Base-by-base conservation (phyloP, 2,113 vertebrate species). In the Psettodes erumei region DNA sequence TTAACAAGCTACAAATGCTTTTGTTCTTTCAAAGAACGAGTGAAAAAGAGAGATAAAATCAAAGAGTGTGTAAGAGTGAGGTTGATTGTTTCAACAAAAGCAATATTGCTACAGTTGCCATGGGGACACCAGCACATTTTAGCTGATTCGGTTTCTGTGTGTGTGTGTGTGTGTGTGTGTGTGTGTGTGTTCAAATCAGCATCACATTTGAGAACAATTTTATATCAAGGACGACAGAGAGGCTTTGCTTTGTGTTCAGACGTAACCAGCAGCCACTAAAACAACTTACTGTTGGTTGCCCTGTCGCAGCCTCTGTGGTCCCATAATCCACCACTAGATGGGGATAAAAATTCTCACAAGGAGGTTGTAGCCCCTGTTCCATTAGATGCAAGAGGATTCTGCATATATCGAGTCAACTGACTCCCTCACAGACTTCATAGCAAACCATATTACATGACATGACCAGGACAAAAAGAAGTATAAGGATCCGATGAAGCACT, bases 51-150 rank as follows among this genome's bases (percentile, higher is more conserved):
- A 47, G 63, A 73, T 32, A 18, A 48, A 79, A 77, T 58, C 40
- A 77, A 65, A 62, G 40, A 1, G 65, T 53, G 47, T 28, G 53
- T 30, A 32, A 48, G 63, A 68, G 16, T 12, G 72, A 72, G 47
- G 23, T 38, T 51, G 55, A 71, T 23, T 33, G 10, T 62, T 81
- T 74, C 59, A 79, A 67, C 83, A 43, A 59, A 78, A 64, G 13
- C 0, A 4, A 65, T 75, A 53, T 70, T 64, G 47, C 74, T 77
- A 35, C 85, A 73, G 89, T 92, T 92, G 85, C 90, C 84, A 90
- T 92, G 89, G 90, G 82, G 84, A 92, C 84, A 50, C 72, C 55
- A 71, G 59, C 56, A 63, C 2, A 21, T 70, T 72, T 63, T 59
- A 76, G 51, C 11, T 78, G 69, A 42, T 19, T 64, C 62, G 33